Base-by-base conservation (phyloP, 1,140 invertebrate species). In the Bombus difficillimus region DNA sequence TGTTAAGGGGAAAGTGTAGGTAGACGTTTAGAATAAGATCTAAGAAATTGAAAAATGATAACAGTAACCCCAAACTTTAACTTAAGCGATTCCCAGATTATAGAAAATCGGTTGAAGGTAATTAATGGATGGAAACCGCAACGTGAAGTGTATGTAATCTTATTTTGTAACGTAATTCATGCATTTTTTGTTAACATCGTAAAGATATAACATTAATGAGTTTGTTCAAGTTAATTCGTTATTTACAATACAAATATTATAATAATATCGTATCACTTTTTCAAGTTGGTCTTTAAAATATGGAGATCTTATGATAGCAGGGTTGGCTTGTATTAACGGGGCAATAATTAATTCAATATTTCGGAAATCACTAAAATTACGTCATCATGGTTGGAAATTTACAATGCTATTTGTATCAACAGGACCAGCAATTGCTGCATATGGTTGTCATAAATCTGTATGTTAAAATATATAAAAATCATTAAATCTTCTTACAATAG, bases 361-460 rank as follows among this genome's bases (percentile, higher is more conserved):
- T 69, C 92, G 94, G 84, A 73, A n/a, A 18, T 92, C 88, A 88
- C 69, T 94, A 4, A 94, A 93, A 80, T 75, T 95, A 43, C 72
- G 74, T 12, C 22, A 25, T n/a, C 71, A 88, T 39, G 94, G 93
- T 10, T 3, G 47, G 12, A 0, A 83, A 6, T 6, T 87, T 8
- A 88, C 94, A 32, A 86, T 86, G 22, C 0, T 92, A 0, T 81
- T 88, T 62, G 0, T 91, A 68, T 12, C 85, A 9, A 0, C 86
- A 28, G 43, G 74, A 10, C 85, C 94, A 41, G 32, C 85, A 10
- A 0, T 89, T 0, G 0, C 88, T 25, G 34, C 83, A 57, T 22
- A 13, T 69, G 0, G 77, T 1, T 12, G 66, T 78, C 92, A 93
- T 86, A 25, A 80, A 62, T 9, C 81, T 73, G 94, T 94, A 92